phyloP scores from a whole-genome alignment of 2,797 vertebrate genomes.

The Centropyge bicolor region DNA sequence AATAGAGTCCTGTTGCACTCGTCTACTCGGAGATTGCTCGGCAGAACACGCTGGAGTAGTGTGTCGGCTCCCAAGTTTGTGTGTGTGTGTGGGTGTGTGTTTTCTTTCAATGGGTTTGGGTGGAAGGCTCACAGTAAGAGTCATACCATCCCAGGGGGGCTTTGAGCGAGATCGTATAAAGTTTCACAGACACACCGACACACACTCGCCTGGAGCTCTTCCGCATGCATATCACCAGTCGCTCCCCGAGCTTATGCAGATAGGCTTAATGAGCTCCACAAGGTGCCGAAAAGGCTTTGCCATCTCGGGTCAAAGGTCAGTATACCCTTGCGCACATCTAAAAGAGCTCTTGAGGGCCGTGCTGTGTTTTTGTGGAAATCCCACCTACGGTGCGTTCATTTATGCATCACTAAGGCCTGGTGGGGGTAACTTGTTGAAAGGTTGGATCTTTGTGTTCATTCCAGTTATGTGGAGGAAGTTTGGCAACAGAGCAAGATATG shows the following conservation, averaged over 20 bases:
- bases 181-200: conserved; percentile 55
- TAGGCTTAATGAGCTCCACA: conserved; percentile 61
- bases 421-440: conserved; percentile 62
- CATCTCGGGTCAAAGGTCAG: conserved; percentile 64
- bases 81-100: conserved; percentile 46
- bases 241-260: conserved; percentile 46
- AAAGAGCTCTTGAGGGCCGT: conserved; percentile 41
- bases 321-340: conserved; percentile 23
- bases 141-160: conserved; percentile 59
- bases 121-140: conserved; percentile 56
- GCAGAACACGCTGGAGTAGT: conserved; percentile 51
- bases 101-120: conserved; percentile 58
- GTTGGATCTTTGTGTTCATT: conserved; percentile 59
- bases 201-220: conserved; percentile 55
- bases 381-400: conserved; percentile 49
- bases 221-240: conserved; percentile 36
- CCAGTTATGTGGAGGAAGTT: conserved; percentile 55
- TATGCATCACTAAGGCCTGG: conserved; percentile 46
- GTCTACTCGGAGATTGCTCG: conserved; percentile 49
- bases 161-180: conserved; percentile 48
- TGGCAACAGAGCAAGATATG: conserved; percentile 44
- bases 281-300: conserved; percentile 72
- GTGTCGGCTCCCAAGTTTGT: conserved; percentile 26
- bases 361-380: conserved; percentile 62
- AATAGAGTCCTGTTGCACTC: conserved; percentile 48